These are phyloP conservation scores for Protobothrops flavoviridis DNA, from an alignment of 2,113 vertebrate genomes.

Conservation along the genomic window DNA sequence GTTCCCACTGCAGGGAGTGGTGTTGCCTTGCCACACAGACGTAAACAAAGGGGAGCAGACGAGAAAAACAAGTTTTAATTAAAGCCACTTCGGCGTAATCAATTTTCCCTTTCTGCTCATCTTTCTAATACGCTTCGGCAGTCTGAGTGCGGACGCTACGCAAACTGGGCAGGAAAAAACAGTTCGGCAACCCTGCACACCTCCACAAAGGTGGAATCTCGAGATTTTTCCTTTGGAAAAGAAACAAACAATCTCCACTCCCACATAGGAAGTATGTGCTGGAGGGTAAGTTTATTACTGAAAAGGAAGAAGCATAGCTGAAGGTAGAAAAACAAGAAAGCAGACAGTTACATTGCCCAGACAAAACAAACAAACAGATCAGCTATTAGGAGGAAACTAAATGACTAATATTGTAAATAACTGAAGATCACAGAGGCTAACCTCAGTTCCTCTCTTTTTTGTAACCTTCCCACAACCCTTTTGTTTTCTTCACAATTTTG, in stretches of 20 bases:
- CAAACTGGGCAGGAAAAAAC: not conserved
- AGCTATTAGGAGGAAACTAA: not conserved
- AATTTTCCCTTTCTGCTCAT: constrained; percentile 48
- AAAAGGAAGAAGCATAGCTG: not conserved
- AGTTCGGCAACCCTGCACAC: constrained; percentile 29
- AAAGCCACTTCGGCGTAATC: constrained; percentile 54
- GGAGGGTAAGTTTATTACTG: not conserved
- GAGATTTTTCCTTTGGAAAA: not conserved
- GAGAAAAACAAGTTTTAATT: constrained; percentile 69
- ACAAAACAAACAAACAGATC: not conserved
- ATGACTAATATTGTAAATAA: not conserved
- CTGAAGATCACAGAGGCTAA: not conserved
- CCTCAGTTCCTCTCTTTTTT: not conserved
- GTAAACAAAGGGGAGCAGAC: constrained; percentile 43
- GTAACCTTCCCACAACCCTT: not conserved
- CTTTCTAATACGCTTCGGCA: not conserved
- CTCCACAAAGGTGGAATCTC: constrained; percentile 1
- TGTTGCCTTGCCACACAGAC: constrained; percentile 44
- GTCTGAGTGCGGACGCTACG: not conserved
- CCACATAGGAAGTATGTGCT: not conserved
- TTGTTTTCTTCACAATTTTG: not conserved
- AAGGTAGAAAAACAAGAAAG: not conserved
- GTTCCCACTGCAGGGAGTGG: constrained; percentile 45
- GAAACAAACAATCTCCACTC: not conserved
- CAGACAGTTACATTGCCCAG: not conserved